Conservation (phyloP, 1,140 invertebrate genomes). For the Lucilia sericata region DNA sequence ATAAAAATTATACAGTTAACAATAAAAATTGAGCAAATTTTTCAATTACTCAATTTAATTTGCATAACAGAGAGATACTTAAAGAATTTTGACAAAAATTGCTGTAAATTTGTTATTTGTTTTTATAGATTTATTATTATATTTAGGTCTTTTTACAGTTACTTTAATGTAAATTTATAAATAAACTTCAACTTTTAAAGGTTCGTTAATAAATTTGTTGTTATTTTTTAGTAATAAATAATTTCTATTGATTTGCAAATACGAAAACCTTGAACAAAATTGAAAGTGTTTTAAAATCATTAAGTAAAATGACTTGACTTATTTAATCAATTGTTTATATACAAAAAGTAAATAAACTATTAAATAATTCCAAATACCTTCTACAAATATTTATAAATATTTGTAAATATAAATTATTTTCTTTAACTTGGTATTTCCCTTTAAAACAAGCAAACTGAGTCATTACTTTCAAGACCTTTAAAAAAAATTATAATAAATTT, state of each 20-base stretch:
- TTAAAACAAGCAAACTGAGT: background rate
- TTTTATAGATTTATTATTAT: background rate
- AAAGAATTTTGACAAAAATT: no score
- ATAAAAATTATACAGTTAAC: no score
- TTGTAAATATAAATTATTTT: background rate
- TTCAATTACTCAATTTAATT: no score
- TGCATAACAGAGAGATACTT: no score
- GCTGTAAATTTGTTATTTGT: no score
- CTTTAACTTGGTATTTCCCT: background rate
- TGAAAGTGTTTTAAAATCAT: slow-evolving; percentile 41
- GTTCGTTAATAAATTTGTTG: background rate
- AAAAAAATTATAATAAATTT: no score
- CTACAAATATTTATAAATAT: background rate
- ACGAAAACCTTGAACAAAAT: slow-evolving; percentile 11
- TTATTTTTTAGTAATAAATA: background rate
- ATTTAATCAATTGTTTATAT: background rate
- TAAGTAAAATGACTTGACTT: slow-evolving; percentile 1
- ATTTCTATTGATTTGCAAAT: background rate
- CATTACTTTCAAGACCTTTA: background rate
- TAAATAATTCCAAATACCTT: no score
- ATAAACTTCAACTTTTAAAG: background rate
- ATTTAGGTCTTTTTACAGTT: background rate
- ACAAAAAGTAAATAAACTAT: no score
- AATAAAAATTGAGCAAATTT: no score
- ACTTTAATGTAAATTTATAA: background rate